Evolutionary conservation across 2,888 invertebrate genomes (phyloP).

Genomic region (Encarsia formosa): DNA sequence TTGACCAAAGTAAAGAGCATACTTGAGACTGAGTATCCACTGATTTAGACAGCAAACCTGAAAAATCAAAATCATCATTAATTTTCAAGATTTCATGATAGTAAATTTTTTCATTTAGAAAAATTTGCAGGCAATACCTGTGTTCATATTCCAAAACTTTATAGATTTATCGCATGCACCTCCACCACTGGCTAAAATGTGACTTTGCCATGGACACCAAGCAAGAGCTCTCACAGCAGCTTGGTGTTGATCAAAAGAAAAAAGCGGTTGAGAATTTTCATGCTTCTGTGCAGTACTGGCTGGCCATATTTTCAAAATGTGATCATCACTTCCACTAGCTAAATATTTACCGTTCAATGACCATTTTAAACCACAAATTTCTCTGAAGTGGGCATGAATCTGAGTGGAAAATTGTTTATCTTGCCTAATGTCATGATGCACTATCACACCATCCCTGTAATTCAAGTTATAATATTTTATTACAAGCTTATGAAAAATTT

Average conservation of each 20-base stretch:
- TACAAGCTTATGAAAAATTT: constrained; percentile 24
- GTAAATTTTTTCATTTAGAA: not conserved
- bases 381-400: constrained; percentile 70
- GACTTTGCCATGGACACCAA: constrained; percentile 95
- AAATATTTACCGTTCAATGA: constrained; percentile 88
- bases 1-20: constrained; percentile 87
- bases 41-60: constrained; percentile 63
- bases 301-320: constrained; percentile 89
- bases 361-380: constrained; percentile 92
- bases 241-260: constrained; percentile 69
- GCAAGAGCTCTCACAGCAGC: constrained; percentile 92
- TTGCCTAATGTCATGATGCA: constrained; percentile 92
- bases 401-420: constrained; percentile 74
- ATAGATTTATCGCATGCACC: constrained; percentile 91
- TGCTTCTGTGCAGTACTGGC: constrained; percentile 49
- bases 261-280: constrained; percentile 60
- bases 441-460: constrained; percentile 76
- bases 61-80: constrained; percentile 3
- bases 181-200: constrained; percentile 88
- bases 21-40: constrained; percentile 93
- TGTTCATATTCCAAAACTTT: constrained; percentile 79
- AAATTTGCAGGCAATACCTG: constrained; percentile 54
- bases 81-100: not conserved
- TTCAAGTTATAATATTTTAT: not conserved
- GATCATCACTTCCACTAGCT: constrained; percentile 96